Evolutionary conservation across 1,140 invertebrate species (phyloP).

Genomic region (Copidosoma floridanum): DNA sequence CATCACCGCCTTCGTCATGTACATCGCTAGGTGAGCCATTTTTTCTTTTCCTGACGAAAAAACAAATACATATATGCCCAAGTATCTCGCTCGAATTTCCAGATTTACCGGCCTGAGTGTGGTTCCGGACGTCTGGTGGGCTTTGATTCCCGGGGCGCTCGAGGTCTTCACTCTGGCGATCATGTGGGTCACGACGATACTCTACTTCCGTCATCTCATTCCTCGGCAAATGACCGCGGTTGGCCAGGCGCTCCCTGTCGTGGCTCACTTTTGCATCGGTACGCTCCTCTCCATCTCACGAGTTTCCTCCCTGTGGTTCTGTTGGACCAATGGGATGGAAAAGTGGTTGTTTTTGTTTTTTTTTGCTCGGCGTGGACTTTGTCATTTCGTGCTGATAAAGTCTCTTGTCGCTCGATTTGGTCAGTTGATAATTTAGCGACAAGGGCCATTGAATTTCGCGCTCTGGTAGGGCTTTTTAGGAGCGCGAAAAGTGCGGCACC

Average conservation of each 20-base stretch:
- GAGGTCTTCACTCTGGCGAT: slow-evolving; percentile 80
- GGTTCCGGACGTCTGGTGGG: slow-evolving; percentile 64
- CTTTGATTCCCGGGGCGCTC: slow-evolving; percentile 69
- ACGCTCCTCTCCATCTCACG: slow-evolving; percentile 29
- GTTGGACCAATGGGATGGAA: neutral
- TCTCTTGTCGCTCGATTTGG: too few relatives aligned
- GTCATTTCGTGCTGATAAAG: too few relatives aligned
- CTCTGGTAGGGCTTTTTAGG: too few relatives aligned
- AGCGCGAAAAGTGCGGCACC: too few relatives aligned
- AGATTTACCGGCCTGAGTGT: slow-evolving; percentile 64
- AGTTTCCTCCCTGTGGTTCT: too few relatives aligned
- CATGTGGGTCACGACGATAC: slow-evolving; percentile 79
- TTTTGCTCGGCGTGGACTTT: too few relatives aligned
- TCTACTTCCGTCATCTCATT: slow-evolving; percentile 78
- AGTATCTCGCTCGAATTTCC: neutral
- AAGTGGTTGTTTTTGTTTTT: neutral
- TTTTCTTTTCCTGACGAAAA: neutral
- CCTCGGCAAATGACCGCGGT: slow-evolving; percentile 77
- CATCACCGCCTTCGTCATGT: slow-evolving; percentile 76
- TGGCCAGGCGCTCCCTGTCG: slow-evolving; percentile 77
- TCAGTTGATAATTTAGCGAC: too few relatives aligned
- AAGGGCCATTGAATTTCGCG: too few relatives aligned
- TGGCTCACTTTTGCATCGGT: slow-evolving; percentile 81
- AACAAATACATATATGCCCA: too few relatives aligned
- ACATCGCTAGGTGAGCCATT: slow-evolving; percentile 67